Conservation (phyloP, 2,113 vertebrate species). For the Eclectus roratus region DNA sequence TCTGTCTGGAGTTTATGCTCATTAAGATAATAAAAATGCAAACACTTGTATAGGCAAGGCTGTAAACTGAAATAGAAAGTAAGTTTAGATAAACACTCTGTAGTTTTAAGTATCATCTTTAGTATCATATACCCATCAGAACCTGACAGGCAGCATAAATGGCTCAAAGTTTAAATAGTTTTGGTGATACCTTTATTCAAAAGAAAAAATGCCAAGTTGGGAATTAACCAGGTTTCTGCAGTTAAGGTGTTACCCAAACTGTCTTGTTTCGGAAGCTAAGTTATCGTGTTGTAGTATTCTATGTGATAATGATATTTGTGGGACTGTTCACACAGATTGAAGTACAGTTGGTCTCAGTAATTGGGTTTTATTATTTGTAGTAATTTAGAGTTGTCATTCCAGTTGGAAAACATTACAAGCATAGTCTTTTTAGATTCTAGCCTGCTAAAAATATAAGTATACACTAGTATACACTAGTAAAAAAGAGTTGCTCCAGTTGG, state of each 20-base stretch:
- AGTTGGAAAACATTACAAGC: background rate
- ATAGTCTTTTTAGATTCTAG: background rate
- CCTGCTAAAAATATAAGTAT: background rate
- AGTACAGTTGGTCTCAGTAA: background rate
- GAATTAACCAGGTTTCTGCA: background rate
- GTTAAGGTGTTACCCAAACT: background rate
- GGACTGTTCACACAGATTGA: background rate
- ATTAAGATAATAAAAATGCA: background rate
- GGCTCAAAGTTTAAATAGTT: background rate
- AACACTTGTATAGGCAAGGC: background rate
- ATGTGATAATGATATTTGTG: background rate
- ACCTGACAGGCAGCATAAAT: background rate
- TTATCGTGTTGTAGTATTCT: background rate
- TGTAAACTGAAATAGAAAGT: background rate
- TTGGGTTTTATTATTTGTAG: background rate
- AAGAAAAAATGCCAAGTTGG: background rate
- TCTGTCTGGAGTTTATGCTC: background rate
- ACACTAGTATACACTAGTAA: too few relatives aligned
- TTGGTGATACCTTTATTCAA: background rate
- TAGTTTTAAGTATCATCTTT: background rate
- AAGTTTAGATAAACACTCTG: background rate
- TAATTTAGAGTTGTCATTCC: background rate
- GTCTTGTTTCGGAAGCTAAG: background rate
- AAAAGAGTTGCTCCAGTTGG: background rate
- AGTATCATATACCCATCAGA: background rate